Evolutionary conservation across 2,113 vertebrate genomes (phyloP), one percentile per base, ranked within the genome.

Genomic region (Brevimyrus niger): DNA sequence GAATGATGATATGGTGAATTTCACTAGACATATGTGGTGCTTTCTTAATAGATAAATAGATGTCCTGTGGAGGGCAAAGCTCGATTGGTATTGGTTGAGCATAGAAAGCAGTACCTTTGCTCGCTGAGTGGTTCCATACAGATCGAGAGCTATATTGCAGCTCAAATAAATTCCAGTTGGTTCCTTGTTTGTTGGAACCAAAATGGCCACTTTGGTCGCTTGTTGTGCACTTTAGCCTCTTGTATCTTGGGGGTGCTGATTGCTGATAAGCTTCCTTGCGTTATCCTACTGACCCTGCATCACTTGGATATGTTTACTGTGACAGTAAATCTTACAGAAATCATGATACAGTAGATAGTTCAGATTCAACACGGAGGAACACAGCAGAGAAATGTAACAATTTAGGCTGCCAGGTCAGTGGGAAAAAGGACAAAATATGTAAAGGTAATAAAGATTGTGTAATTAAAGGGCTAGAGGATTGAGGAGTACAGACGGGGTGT

Each of bases 1-100:
- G 58, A 61, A 27, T 23, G 23, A 61, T 19, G 0, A 61, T 3
- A 61, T 61, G 58, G 58, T 61, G 58, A 61, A 61, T n/a, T 61
- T 61, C 58, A 13, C 27, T 44, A 44, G 0, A 42, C 58, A 83
- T 87, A 90, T 90, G 88, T 85, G 88, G 61, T 27, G n/a, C 87
- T 35, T 31, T 21, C 31, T 73, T 73, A 69, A 69, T 13, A 69
- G n/a, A 31, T 13, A 73, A 73, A 73, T 73, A 27, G 65, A 69
- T 31, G 65, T 58, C 8, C 55, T 23, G 21, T n/a, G 21, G 23
- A 10, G 58, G 58, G 58, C 2, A 27, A 61, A 61, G 58, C 8
- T 61, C 2, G 0, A 11, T 61, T 27, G 58, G 8, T 61, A 27
- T 61, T 61, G 7, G 58, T 61, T 61, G 8, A 61, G 23, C 21